Base-by-base conservation (phyloP, 1,140 invertebrate genomes). In the Belonocnema kinseyi region DNA sequence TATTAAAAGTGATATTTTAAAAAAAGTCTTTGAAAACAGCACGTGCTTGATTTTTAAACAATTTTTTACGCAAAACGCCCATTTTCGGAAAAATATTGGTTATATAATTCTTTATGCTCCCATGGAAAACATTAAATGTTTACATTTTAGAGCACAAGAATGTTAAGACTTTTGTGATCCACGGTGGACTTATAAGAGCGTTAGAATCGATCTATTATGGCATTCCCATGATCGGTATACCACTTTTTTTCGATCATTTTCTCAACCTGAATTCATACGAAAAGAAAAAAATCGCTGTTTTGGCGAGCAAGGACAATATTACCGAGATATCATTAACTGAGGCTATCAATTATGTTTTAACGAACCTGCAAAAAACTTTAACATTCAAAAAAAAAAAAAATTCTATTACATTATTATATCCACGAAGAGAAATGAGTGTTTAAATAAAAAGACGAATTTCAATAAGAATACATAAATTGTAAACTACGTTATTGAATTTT, bases 211-310 rank as follows among this genome's bases (percentile, higher is more conserved):
- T 95, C 51, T 94, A 95, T 82, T 94, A 93, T 81, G 94, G 93
- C n/a, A 94, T 96, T 13, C 95, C 95, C 0, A 92, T 95, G n/a
- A 86, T 97, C 1, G 92, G 93, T 11, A 93, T 95, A 81, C 95
- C 95, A 10, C 89, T 96, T 73, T 92, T 93, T 74, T 94, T 93
- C 13, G 95, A 96, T 78, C 94, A 94, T 82, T 93, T 94, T 84
- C 91, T 93, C 40, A 91, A 93, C 2, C 94, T 82, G 0, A 50
- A 81, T 12, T 58, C 19, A 4, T 83, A 80, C 12, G 80, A 74
- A 4, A 52, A 77, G 10, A 77, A 78, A n/a, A 82, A 83, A 21
- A 73, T 87, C 12, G 85, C 86, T 0, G 73, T 88, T 12, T 0
- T 33, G 0, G 33, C 93, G 8, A 82, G 90, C 58, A 82, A 88